Evolutionary conservation across 2,888 invertebrate genomes (phyloP).

Genomic region (Caenorhabditis virilis): DNA sequence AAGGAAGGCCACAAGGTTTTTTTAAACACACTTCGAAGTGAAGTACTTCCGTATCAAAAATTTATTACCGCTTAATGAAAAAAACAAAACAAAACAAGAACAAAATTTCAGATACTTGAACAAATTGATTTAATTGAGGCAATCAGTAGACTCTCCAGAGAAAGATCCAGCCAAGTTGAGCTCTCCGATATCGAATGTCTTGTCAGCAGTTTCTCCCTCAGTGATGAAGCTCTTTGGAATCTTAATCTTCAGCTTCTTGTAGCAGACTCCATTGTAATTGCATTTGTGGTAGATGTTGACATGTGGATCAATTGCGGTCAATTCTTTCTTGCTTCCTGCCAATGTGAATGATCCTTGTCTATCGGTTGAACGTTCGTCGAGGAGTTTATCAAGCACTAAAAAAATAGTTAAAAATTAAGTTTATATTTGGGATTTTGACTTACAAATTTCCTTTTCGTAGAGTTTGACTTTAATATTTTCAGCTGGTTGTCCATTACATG

Average conservation of each 20-base stretch:
- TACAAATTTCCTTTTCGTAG: constrained; percentile 59
- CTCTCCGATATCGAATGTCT: constrained; percentile 51
- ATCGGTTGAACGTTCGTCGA: constrained; percentile 59
- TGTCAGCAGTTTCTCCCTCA: constrained; percentile 37
- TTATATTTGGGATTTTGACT: too few species aligned
- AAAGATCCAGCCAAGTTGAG: constrained; percentile 59
- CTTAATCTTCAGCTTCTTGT: constrained; percentile 49
- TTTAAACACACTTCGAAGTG: too few species aligned
- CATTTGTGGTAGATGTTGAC: constrained; percentile 54
- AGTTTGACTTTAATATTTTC: constrained; percentile 63
- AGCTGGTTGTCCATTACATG: constrained; percentile 60
- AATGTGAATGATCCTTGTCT: constrained; percentile 53
- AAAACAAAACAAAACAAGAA: too few species aligned
- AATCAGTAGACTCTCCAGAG: constrained; percentile 60
- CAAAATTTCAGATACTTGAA: too few species aligned
- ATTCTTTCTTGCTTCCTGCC: constrained; percentile 45
- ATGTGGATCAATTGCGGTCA: constrained; percentile 48
- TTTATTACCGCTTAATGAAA: too few species aligned
- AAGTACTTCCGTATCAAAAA: too few species aligned
- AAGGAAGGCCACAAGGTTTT: too few species aligned
- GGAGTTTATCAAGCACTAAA: constrained; percentile 58
- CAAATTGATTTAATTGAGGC: constrained; percentile 60
- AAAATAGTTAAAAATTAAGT: neutral
- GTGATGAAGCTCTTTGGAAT: constrained; percentile 52
- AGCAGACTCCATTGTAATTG: constrained; percentile 50